Evolutionary conservation across 2,888 invertebrate genomes (phyloP), one percentile per base, ranked within the genome.

Genomic region (Keiferia lycopersicella): DNA sequence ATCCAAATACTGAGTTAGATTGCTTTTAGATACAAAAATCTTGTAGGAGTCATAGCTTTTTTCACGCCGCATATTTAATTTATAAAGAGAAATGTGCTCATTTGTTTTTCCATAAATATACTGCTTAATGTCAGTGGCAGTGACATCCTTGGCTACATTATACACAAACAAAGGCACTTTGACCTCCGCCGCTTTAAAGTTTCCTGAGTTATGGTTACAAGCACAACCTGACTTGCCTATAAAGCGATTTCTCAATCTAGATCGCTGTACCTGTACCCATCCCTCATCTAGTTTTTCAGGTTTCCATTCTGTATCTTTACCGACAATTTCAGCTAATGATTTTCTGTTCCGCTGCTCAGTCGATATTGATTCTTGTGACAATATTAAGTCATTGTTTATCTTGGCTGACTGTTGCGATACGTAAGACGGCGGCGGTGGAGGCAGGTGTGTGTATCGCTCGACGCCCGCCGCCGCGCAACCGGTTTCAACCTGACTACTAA

Each of bases 231-330:
- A 63, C 11, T 60, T 58, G 34, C 65, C 66, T 16, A 62, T 50
- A 66, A 65, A 68, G 12, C 60, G 26, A 56, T 67, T 67, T 59
- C 57, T 63, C 18, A 59, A 18, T 57, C 58, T 62, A 63, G 62
- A 67, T n/a, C 57, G 61, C 50, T 67, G 64, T n/a, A 68, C 68
- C 22, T 10, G 34, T 18, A 58, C 63, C 66, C 64, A 66, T 11
- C 41, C 38, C n/a, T 67, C 63, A n/a, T 56, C 48, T 12, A 11
- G 16, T 22, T 22, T 53, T 11, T 53, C 22, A 1, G 11, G 2
- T 53, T 53, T 20, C 53, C 53, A 53, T 1, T 3, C 6, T 39
- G 1, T 12, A 1, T 1, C 11, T 1, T 39, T 12, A 10, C 10
- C 1, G 39, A 39, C 39, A 7, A 39, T 12, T 6, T 39, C 39